These are phyloP conservation scores for Cirrhinus molitorella DNA, from an alignment of 2,797 vertebrate species.

Conservation along the genomic window DNA sequence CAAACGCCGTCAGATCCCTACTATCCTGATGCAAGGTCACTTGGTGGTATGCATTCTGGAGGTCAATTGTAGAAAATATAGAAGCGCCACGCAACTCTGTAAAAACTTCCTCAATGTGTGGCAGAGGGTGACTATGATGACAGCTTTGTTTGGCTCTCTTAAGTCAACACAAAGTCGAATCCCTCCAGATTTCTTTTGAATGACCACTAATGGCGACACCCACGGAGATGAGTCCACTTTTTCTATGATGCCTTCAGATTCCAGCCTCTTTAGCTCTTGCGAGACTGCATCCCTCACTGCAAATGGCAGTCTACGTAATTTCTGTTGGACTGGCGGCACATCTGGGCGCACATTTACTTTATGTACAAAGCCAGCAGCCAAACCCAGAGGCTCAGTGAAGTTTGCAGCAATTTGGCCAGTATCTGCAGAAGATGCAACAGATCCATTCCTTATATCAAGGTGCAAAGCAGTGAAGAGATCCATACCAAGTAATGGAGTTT, in stretches of 20 bases:
- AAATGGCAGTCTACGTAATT: not conserved
- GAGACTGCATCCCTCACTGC: too few species aligned
- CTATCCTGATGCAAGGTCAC: slow-evolving; percentile 33
- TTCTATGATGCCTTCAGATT: slow-evolving; percentile 5
- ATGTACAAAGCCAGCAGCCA: slow-evolving; percentile 2
- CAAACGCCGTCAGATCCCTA: slow-evolving; percentile 35
- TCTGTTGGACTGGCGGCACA: slow-evolving; percentile 21
- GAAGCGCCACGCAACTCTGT: not conserved
- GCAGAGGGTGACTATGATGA: slow-evolving; percentile 2
- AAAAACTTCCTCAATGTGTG: slow-evolving; percentile 49
- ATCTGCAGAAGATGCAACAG: not conserved
- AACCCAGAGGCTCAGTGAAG: not conserved
- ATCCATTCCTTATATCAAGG: slow-evolving; percentile 14
- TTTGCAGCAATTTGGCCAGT: not conserved
- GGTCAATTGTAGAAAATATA: slow-evolving; percentile 45
- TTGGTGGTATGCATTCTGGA: slow-evolving; percentile 45
- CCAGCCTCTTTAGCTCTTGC: not conserved
- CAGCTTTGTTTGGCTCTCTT: slow-evolving; percentile 16
- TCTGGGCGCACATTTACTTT: not conserved
- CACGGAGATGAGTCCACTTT: not conserved
- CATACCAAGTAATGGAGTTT: slow-evolving; percentile 1
- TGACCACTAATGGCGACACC: not conserved
- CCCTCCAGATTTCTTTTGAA: not conserved
- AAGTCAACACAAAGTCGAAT: slow-evolving; percentile 24
- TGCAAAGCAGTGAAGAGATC: slow-evolving; percentile 19